Evolutionary conservation across 2,113 vertebrate species (phyloP).

Genomic region (Chionodraco myersi): DNA sequence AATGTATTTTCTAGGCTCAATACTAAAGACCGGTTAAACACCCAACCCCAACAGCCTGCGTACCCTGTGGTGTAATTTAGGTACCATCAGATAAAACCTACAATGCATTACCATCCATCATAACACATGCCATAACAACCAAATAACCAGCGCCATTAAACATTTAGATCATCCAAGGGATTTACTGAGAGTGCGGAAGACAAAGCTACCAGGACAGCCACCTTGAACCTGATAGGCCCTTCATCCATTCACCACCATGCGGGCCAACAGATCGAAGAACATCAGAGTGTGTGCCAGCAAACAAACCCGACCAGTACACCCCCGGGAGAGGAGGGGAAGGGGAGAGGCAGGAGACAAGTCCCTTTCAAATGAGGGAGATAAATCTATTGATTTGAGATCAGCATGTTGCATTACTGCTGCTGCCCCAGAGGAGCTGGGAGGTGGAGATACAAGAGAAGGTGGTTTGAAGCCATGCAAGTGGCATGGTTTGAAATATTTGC

Average conservation of each 20-base stretch:
- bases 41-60: constrained; percentile 51
- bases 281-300: constrained; percentile 74
- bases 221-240: constrained; percentile 58
- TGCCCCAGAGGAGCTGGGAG: constrained; percentile 28
- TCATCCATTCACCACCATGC: constrained; percentile 56
- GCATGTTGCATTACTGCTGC: constrained; percentile 73
- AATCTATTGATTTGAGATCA: constrained; percentile 82
- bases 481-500: constrained; percentile 2
- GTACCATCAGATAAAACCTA: constrained; percentile 43
- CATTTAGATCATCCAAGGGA: constrained; percentile 70
- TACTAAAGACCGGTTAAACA: constrained; percentile 68
- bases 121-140: constrained; percentile 70
- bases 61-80: constrained; percentile 68
- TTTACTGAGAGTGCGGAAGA: constrained; percentile 44
- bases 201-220: constrained; percentile 36
- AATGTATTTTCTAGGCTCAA: constrained; percentile 31
- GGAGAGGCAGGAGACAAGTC: constrained; percentile 48
- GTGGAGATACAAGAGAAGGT: constrained; percentile 36
- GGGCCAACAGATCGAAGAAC: constrained; percentile 80
- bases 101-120: constrained; percentile 75
- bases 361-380: constrained; percentile 67
- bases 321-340: constrained; percentile 61
- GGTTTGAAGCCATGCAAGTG: neutral
- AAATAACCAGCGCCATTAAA: constrained; percentile 81
- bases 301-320: constrained; percentile 68